phyloP scores from a whole-genome alignment of 2,113 vertebrate genomes.

The Charadrius vociferus region DNA sequence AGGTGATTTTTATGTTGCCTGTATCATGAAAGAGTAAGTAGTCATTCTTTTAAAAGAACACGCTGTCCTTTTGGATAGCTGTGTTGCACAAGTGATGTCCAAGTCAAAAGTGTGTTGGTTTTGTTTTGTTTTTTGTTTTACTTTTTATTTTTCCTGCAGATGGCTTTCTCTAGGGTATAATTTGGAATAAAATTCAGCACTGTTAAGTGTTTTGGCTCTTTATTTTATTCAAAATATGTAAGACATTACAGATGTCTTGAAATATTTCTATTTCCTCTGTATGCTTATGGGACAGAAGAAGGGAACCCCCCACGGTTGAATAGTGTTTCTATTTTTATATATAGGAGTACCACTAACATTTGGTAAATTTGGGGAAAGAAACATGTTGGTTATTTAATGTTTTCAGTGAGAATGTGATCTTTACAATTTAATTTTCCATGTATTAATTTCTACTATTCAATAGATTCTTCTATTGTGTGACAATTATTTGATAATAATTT shows the following conservation, averaged over 20 bases:
- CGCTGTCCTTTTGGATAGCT: conserved; percentile 56
- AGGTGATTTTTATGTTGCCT: conserved; percentile 46
- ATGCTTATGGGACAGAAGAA: conserved; percentile 54
- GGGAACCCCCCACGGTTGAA: conserved; percentile 49
- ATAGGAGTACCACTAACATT: neutral
- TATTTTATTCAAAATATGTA: conserved; percentile 58
- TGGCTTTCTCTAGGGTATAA: conserved; percentile 68
- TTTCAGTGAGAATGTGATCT: neutral
- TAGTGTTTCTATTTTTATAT: conserved; percentile 53
- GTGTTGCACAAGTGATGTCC: conserved; percentile 53
- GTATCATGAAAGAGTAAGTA: conserved; percentile 23
- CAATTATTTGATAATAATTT: neutral
- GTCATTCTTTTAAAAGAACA: conserved; percentile 58
- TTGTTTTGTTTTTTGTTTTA: neutral
- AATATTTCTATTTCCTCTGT: conserved; percentile 58
- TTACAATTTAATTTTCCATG: neutral
- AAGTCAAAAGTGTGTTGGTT: conserved; percentile 14
- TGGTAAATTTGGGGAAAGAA: neutral
- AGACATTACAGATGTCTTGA: conserved; percentile 67
- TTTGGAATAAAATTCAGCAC: conserved; percentile 58
- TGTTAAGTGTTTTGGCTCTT: conserved; percentile 60
- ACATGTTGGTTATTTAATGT: neutral
- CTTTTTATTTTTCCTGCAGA: conserved; percentile 63
- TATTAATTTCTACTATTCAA: neutral
- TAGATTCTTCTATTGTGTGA: neutral